A percentile compares a stretch with the other conserved stretches of the same genome.
Evolutionary conservation across 1,140 invertebrate species (phyloP).

Genomic region (Mizuhopecten yessoensis): DNA sequence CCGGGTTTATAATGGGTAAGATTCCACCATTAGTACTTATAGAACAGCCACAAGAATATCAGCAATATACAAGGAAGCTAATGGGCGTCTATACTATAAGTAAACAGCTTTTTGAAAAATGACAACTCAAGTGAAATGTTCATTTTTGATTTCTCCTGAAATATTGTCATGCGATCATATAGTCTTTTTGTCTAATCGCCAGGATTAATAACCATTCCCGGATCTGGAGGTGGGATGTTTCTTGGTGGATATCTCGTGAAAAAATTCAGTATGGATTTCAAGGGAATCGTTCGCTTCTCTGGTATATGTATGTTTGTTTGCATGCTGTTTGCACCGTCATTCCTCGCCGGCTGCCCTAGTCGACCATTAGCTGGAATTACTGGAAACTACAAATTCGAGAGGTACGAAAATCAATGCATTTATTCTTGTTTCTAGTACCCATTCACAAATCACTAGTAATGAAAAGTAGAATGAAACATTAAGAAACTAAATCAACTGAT

Average conservation of each 20-base stretch:
- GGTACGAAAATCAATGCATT: background rate
- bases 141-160: too few relatives aligned
- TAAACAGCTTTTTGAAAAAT: too few relatives aligned
- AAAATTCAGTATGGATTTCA: conserved; percentile 63
- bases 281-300: conserved; percentile 73
- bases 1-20: conserved; percentile 56
- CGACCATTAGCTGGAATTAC: conserved; percentile 89
- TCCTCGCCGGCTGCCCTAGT: conserved; percentile 89
- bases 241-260: conserved; percentile 72
- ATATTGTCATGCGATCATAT: too few relatives aligned
- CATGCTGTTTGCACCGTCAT: conserved; percentile 87
- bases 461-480: too few relatives aligned
- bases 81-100: too few relatives aligned
- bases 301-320: conserved; percentile 85
- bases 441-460: too few relatives aligned
- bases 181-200: background rate
- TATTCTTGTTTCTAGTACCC: too few relatives aligned
- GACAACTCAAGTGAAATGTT: too few relatives aligned
- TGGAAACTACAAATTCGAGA: background rate
- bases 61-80: too few relatives aligned
- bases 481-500: too few relatives aligned
- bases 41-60: too few relatives aligned
- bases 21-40: background rate
- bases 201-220: conserved; percentile 73
- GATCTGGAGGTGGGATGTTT: conserved; percentile 73